phyloP scores from a whole-genome alignment of 2,797 vertebrate species.

The Pogonophryne albipinna region DNA sequence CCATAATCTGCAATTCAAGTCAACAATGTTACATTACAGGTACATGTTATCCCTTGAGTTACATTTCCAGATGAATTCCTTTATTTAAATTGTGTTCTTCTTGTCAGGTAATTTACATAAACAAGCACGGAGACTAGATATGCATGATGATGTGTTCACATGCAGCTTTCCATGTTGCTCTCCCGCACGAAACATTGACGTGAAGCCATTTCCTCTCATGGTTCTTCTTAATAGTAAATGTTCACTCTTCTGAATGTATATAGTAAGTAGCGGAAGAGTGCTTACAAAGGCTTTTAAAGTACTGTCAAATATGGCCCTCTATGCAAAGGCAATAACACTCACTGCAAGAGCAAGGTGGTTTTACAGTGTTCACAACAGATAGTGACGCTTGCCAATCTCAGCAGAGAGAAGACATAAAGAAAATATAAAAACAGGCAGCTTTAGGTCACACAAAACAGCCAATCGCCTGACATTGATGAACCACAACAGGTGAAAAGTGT shows the following conservation, averaged over 20 bases:
- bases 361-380: background rate
- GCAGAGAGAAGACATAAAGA: background rate
- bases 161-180: background rate
- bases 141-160: background rate
- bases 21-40: background rate
- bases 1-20: background rate
- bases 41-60: background rate
- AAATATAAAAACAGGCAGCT: constrained; percentile 8
- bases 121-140: background rate
- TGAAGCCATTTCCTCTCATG: background rate
- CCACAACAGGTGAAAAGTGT: background rate
- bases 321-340: constrained; percentile 16
- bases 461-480: background rate
- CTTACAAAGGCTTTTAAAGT: constrained; percentile 5
- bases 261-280: background rate
- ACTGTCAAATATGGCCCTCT: background rate
- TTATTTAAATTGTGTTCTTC: background rate
- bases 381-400: constrained; percentile 4
- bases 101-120: background rate
- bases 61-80: background rate
- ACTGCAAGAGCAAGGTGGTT: background rate
- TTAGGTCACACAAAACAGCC: background rate
- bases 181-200: background rate
- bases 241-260: constrained; percentile 15
- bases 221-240: background rate